Evolutionary conservation across 2,888 invertebrate genomes (phyloP).

Genomic region (Dryococelus australis): DNA sequence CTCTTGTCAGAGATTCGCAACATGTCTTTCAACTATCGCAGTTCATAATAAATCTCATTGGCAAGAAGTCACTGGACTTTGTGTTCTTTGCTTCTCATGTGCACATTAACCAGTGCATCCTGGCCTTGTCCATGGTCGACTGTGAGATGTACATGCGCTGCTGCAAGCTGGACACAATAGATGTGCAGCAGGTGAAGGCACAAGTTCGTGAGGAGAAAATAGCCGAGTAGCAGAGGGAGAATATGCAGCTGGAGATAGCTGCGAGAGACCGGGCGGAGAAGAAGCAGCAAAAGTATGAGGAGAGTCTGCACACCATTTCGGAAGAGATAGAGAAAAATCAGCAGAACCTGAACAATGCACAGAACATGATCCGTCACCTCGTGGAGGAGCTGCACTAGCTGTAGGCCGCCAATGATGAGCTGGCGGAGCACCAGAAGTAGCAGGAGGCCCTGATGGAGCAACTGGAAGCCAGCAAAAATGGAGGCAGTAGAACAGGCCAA

Average conservation of each 20-base stretch:
- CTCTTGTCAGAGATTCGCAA: constrained; percentile 99
- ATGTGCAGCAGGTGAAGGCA: constrained; percentile 99
- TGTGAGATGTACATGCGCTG: constrained; percentile 99
- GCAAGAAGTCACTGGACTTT: constrained; percentile 99
- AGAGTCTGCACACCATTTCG: constrained; percentile 88
- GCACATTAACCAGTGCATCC: constrained; percentile 97
- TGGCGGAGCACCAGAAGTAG: constrained; percentile 83
- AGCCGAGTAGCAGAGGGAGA: constrained; percentile 94
- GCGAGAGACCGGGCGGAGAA: constrained; percentile 96
- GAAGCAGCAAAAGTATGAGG: constrained; percentile 97
- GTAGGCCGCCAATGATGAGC: constrained; percentile 90
- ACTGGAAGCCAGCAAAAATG: constrained; percentile 92
- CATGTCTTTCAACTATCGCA: constrained; percentile 99
- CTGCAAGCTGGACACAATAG: constrained; percentile 98
- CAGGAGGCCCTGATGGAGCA: constrained; percentile 81
- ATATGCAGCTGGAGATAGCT: constrained; percentile 90
- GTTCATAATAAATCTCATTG: constrained; percentile 99
- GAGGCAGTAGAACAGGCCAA: constrained; percentile 91
- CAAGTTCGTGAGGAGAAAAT: constrained; percentile 96
- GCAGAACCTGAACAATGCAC: constrained; percentile 79
- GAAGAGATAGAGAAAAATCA: constrained; percentile 93
- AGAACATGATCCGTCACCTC: constrained; percentile 89
- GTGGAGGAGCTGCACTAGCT: constrained; percentile 91
- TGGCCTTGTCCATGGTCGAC: constrained; percentile 99
- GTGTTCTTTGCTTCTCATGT: constrained; percentile 98